These are phyloP conservation scores for Eretmodus cyanostictus DNA, from an alignment of 2,113 vertebrate genomes.

Conservation along the genomic window DNA sequence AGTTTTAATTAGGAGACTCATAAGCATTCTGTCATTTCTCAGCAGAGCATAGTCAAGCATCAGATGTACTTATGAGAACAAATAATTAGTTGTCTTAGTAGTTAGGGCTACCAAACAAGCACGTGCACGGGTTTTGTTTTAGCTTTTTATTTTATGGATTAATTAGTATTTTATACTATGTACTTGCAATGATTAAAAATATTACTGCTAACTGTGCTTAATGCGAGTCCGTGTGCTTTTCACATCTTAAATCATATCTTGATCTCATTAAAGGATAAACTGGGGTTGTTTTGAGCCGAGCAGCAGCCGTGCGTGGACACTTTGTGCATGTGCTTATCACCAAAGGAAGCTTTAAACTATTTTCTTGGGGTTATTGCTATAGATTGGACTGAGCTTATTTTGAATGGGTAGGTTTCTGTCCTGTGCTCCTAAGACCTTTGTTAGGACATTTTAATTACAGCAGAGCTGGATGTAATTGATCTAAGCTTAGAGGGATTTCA, in stretches of 20 bases:
- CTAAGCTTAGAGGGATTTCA: conserved; percentile 70
- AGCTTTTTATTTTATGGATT: not conserved
- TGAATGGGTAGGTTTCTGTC: conserved; percentile 45
- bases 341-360: conserved; percentile 3
- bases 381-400: conserved; percentile 48
- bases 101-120: conserved; percentile 9
- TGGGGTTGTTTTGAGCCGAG: not conserved
- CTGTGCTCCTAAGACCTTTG: conserved; percentile 67
- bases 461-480: conserved; percentile 71
- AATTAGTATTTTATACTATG: not conserved
- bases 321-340: not conserved
- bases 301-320: not conserved
- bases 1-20: conserved; percentile 74
- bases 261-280: not conserved
- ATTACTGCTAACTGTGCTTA: not conserved
- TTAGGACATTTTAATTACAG: conserved; percentile 75
- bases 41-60: conserved; percentile 54
- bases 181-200: not conserved
- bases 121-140: not conserved
- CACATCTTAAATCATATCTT: conserved; percentile 2
- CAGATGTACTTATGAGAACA: conserved; percentile 58
- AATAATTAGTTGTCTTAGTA: conserved; percentile 52
- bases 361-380: conserved; percentile 31
- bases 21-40: conserved; percentile 60
- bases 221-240: not conserved